Percentiles rank a stretch among this genome's conserved stretches.
phyloP scores from a whole-genome alignment of 1,140 invertebrate genomes.

The Drosophila saltans region DNA sequence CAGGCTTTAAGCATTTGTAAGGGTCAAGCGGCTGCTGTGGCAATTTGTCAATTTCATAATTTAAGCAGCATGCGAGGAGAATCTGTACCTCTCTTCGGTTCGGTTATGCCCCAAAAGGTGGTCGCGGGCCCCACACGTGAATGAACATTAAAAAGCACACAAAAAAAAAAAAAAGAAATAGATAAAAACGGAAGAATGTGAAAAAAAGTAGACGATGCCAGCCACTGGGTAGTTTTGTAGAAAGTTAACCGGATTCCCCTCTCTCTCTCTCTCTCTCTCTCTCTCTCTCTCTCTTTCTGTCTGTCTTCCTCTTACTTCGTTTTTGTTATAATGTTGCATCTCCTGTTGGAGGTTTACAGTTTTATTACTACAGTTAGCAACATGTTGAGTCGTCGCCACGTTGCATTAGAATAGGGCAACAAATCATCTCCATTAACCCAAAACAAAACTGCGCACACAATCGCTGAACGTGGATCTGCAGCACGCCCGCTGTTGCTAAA shows the following conservation, averaged over 20 bases:
- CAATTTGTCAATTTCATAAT: constrained; percentile 81
- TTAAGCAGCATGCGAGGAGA: constrained; percentile 53
- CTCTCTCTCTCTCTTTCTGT: not conserved
- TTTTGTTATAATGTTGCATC: constrained; percentile 5
- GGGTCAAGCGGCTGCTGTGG: constrained; percentile 65
- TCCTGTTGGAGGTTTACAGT: constrained; percentile 7
- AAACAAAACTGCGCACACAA: constrained; percentile 82
- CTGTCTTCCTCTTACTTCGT: not conserved
- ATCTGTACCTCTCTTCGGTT: constrained; percentile 5
- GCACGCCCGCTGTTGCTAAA: constrained; percentile 51
- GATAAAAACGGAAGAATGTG: constrained; percentile 4
- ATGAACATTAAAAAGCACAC: not conserved
- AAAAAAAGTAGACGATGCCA: constrained; percentile 12
- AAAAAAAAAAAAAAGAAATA: too few species aligned
- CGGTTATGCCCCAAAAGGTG: too few species aligned
- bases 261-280: not conserved
- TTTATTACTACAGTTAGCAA: constrained; percentile 19
- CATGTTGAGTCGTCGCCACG: constrained; percentile 21
- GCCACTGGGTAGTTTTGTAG: not conserved
- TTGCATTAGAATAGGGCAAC: constrained; percentile 79
- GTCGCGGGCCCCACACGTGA: constrained; percentile 1
- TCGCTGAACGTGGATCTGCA: constrained; percentile 81
- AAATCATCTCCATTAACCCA: constrained; percentile 83
- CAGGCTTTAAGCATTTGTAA: constrained; percentile 50
- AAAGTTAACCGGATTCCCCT: not conserved